Conservation (phyloP, 2,113 vertebrate species). For the Grus americana region DNA sequence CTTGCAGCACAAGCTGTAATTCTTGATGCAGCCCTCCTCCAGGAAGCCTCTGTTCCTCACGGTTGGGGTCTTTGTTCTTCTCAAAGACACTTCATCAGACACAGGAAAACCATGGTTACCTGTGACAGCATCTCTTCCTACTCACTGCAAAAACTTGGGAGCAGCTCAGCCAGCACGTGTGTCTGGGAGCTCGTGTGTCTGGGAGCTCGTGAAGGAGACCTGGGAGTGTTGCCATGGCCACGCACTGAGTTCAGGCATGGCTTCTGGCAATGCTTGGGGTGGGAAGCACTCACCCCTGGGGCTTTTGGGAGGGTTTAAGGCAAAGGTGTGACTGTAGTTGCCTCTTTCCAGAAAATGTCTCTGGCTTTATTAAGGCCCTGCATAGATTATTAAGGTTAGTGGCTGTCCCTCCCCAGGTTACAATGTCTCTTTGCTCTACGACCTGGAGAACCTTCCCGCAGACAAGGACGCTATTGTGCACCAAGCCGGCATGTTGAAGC, state of each 20-base stretch:
- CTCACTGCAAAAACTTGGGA: slow-evolving; percentile 37
- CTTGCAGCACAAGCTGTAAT: slow-evolving; percentile 15
- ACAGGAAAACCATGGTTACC: slow-evolving; percentile 72
- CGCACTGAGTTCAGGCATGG: accelerated
- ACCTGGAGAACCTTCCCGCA: slow-evolving; percentile 90
- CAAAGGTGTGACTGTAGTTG: not conserved
- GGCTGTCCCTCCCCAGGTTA: slow-evolving; percentile 74
- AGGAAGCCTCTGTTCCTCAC: not conserved
- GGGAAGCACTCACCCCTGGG: not conserved
- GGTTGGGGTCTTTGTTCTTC: slow-evolving; percentile 48
- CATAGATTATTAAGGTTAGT: not conserved
- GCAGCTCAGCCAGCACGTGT: slow-evolving; percentile 23
- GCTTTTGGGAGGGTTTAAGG: not conserved
- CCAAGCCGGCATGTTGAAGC: slow-evolving; percentile 94
- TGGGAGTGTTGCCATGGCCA: not conserved
- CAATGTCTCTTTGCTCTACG: slow-evolving; percentile 88
- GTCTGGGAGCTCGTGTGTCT: not conserved
- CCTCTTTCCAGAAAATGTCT: not conserved
- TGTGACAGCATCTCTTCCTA: slow-evolving; percentile 68
- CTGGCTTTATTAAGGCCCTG: not conserved
- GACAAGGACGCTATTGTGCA: slow-evolving; percentile 89
- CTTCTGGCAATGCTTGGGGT: not conserved
- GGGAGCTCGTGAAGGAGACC: not conserved
- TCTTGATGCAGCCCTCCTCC: slow-evolving; percentile 10
- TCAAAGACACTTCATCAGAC: slow-evolving; percentile 6